Conservation (phyloP, 2,797 vertebrate species). For the Xiphorhynchus erythropygius region DNA sequence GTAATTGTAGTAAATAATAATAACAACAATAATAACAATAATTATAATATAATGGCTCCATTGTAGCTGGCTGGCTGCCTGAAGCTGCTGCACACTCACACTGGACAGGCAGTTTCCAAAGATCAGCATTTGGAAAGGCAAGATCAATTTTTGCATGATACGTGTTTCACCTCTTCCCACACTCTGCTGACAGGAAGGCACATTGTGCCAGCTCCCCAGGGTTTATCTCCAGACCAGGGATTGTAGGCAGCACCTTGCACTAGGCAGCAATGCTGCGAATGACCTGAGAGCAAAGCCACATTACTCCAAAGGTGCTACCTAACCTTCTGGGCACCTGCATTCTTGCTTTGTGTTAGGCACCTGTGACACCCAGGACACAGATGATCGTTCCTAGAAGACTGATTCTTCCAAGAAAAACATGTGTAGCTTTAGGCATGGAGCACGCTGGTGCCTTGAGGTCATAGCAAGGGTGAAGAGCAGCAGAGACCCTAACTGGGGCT, state of each 20-base stretch:
- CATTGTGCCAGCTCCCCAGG: neutral
- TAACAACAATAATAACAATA: neutral
- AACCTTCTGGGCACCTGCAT: neutral
- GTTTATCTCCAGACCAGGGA: neutral
- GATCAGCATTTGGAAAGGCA: neutral
- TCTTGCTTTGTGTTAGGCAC: neutral
- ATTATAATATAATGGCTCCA: neutral
- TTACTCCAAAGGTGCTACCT: accelerated
- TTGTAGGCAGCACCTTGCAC: neutral
- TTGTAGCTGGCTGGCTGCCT: neutral
- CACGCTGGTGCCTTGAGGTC: neutral
- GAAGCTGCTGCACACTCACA: neutral
- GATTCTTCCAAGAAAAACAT: neutral
- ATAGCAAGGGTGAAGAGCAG: neutral
- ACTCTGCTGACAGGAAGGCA: neutral
- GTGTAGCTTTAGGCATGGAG: neutral
- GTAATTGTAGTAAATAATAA: neutral
- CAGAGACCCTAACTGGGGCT: neutral
- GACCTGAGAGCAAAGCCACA: neutral
- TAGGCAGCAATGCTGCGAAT: neutral
- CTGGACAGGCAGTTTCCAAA: neutral
- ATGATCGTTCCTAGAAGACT: neutral
- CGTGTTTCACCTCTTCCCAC: neutral
- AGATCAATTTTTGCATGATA: neutral
- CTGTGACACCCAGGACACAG: neutral